phyloP scores from a whole-genome alignment of 2,888 invertebrate species.

The Pristionchus fissidentatus region DNA sequence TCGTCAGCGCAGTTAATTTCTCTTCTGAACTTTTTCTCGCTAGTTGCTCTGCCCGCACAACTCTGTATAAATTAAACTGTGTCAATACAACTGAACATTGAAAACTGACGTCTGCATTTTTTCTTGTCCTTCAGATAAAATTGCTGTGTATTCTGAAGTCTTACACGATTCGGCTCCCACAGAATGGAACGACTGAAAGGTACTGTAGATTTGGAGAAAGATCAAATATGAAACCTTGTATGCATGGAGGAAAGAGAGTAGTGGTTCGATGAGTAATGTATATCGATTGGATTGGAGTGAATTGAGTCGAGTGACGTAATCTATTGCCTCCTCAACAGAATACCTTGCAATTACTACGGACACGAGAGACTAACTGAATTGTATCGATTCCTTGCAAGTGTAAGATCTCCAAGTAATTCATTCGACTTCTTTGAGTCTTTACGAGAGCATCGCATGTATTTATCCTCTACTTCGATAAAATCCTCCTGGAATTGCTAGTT shows the following conservation, averaged over 20 bases:
- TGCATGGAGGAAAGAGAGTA: constrained; percentile 36
- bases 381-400: constrained; percentile 24
- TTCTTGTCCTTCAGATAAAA: constrained; percentile 41
- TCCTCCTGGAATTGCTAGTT: constrained; percentile 17
- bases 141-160: background rate
- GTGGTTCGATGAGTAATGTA: constrained; percentile 45
- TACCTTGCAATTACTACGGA: background rate
- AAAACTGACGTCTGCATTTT: constrained; percentile 45
- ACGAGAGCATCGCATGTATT: constrained; percentile 21
- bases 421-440: constrained; percentile 43
- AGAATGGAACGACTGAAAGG: constrained; percentile 37
- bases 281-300: constrained; percentile 38
- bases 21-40: background rate
- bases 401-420: constrained; percentile 30
- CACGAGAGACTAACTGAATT: background rate
- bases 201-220: background rate
- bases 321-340: constrained; percentile 27
- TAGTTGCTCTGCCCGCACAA: constrained; percentile 39
- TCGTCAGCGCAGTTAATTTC: constrained; percentile 2
- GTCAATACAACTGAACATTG: background rate
- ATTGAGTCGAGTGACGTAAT: constrained; percentile 45
- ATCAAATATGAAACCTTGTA: constrained; percentile 32
- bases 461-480: constrained; percentile 45
- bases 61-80: background rate
- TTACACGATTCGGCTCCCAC: constrained; percentile 38